phyloP scores from a whole-genome alignment of 2,888 invertebrate genomes.

The Amphipoea lucens region DNA sequence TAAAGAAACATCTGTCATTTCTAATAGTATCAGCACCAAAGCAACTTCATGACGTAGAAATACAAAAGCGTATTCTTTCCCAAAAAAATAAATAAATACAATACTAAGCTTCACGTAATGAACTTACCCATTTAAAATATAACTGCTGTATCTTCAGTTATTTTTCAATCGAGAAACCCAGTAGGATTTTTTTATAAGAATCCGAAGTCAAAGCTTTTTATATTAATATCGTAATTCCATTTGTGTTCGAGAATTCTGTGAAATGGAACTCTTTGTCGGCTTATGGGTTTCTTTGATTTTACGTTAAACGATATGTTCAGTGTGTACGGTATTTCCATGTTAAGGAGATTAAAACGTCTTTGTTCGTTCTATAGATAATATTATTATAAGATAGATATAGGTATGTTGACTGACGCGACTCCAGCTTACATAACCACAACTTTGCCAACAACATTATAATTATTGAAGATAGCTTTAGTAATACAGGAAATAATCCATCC shows the following conservation, averaged over 20 bases:
- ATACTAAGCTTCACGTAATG: background rate
- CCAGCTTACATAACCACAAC: background rate
- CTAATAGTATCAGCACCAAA: background rate
- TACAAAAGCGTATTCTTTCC: background rate
- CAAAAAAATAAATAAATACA: background rate
- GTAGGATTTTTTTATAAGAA: conserved; percentile 16
- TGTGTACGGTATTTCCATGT: conserved; percentile 13
- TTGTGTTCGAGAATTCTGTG: conserved; percentile 35
- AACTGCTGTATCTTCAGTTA: conserved; percentile 3
- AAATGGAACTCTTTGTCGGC: conserved; percentile 31
- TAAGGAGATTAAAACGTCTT: conserved; percentile 10
- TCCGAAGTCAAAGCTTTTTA: conserved; percentile 30
- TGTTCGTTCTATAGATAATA: background rate
- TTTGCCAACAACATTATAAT: background rate
- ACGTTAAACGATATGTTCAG: conserved; percentile 23
- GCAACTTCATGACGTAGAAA: background rate
- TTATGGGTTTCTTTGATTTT: conserved; percentile 38
- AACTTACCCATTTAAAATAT: background rate
- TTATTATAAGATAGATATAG: background rate
- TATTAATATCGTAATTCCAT: conserved; percentile 34
- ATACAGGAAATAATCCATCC: conserved; percentile 8
- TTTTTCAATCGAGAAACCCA: background rate
- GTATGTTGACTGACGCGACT: background rate
- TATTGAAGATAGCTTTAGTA: background rate
- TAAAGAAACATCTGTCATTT: background rate